Percentiles rank a stretch among this genome's conserved stretches.
Evolutionary conservation across 2,797 vertebrate genomes (phyloP).

Genomic region (Thripadectes ignobilis): DNA sequence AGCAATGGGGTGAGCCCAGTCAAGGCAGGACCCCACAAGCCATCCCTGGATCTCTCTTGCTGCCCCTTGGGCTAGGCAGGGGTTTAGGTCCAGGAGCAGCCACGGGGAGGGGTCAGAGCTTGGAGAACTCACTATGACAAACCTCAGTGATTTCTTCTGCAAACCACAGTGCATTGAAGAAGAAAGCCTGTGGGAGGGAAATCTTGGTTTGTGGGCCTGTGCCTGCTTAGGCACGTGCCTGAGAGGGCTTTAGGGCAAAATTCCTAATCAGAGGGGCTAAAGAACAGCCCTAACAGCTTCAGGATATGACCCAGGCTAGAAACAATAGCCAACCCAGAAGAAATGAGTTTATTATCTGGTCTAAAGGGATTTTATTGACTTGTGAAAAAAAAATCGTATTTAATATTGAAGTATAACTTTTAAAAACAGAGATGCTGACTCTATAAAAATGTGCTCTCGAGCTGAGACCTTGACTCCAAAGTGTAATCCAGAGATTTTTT

Average conservation of each 20-base stretch:
- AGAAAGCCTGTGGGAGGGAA: fast-evolving
- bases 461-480: slow-evolving; percentile 57
- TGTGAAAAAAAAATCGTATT: neutral
- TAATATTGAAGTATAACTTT: slow-evolving; percentile 62
- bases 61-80: fast-evolving
- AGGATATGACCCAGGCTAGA: neutral
- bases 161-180: neutral
- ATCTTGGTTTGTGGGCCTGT: neutral
- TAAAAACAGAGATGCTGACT: slow-evolving; percentile 67
- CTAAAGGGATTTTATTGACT: slow-evolving; percentile 52
- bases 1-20: neutral
- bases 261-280: neutral
- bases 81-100: neutral
- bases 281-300: neutral
- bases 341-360: slow-evolving; percentile 49
- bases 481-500: slow-evolving; percentile 46
- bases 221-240: fast-evolving
- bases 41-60: neutral
- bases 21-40: neutral
- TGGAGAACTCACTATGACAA: neutral
- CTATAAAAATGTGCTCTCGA: slow-evolving; percentile 57
- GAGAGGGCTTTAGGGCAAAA: neutral
- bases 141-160: neutral
- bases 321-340: slow-evolving; percentile 35
- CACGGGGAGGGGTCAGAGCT: neutral